A percentile compares a stretch with the other conserved stretches of the same genome.
phyloP scores from a whole-genome alignment of 2,888 invertebrate genomes.

The Notocelia uddmanniana region DNA sequence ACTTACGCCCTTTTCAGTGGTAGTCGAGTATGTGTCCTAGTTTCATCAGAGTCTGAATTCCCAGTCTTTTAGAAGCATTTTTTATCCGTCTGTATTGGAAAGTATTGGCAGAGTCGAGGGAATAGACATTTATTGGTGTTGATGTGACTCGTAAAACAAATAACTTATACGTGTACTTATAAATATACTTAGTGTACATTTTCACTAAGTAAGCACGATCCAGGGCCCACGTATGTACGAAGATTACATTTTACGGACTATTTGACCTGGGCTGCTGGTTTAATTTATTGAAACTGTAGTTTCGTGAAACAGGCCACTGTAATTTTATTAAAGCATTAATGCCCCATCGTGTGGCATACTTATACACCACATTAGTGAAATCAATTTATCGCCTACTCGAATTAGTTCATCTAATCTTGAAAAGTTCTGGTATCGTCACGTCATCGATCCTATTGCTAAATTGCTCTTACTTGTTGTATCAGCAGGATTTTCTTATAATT shows the following conservation, averaged over 20 bases:
- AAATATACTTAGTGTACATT: neutral
- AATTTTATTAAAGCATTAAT: neutral
- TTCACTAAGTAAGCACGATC: neutral
- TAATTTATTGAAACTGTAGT: no score
- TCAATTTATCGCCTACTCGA: no score
- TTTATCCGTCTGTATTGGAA: neutral
- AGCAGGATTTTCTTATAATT: no score
- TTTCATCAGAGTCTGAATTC: slow-evolving; percentile 11
- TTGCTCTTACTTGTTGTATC: no score
- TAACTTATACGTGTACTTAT: no score
- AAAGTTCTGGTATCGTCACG: no score
- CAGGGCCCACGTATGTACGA: no score
- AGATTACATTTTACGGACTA: no score
- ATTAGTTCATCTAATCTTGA: no score
- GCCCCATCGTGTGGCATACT: neutral
- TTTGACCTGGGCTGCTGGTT: no score
- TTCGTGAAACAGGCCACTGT: neutral
- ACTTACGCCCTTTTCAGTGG: slow-evolving; percentile 1
- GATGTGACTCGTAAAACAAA: neutral
- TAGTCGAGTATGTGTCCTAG: slow-evolving; percentile 8
- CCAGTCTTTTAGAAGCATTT: neutral
- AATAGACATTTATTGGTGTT: slow-evolving; percentile 13
- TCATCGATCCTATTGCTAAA: no score
- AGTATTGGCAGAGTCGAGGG: neutral
- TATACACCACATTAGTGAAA: no score